Evolutionary conservation across 2,113 vertebrate species (phyloP).

Genomic region (Thunnus maccoyii): DNA sequence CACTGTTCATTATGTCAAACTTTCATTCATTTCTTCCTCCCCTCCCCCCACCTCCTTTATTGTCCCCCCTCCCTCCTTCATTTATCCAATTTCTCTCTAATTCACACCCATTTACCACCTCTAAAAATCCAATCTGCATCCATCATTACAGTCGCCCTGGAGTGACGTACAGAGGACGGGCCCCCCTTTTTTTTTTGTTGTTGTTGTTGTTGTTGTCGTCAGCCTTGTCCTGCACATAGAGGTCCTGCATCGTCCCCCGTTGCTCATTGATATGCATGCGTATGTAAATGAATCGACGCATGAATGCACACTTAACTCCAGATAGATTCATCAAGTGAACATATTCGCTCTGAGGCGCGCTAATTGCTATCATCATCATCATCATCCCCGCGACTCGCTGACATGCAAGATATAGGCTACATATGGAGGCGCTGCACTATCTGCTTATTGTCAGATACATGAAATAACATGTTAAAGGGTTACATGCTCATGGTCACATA

Average conservation of each 20-base stretch:
- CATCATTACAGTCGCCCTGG: slow-evolving; percentile 67
- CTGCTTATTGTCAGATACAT: slow-evolving; percentile 29
- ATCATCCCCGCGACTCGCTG: slow-evolving; percentile 20
- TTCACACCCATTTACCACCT: slow-evolving; percentile 81
- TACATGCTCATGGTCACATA: neutral
- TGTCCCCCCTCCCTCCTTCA: slow-evolving; percentile 41
- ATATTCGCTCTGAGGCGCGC: slow-evolving; percentile 45
- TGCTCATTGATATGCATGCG: slow-evolving; percentile 55
- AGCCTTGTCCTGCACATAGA: neutral
- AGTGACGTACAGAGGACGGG: slow-evolving; percentile 64
- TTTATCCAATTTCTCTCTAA: slow-evolving; percentile 79
- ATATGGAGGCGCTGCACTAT: slow-evolving; percentile 29
- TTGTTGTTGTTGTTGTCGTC: slow-evolving; percentile 17
- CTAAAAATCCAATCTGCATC: slow-evolving; percentile 76
- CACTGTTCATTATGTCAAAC: slow-evolving; percentile 85
- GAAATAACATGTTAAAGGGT: slow-evolving; percentile 12
- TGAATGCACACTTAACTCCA: slow-evolving; percentile 61
- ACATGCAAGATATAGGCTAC: slow-evolving; percentile 28
- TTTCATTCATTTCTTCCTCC: slow-evolving; percentile 79
- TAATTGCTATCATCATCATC: slow-evolving; percentile 73
- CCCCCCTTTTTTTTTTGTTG: slow-evolving; percentile 7
- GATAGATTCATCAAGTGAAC: slow-evolving; percentile 70
- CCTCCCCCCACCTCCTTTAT: slow-evolving; percentile 43
- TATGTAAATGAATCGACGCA: slow-evolving; percentile 71
- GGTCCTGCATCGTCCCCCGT: slow-evolving; percentile 26